Evolutionary conservation across 2,888 invertebrate species (phyloP).

Genomic region (Napeogenes sylphis): DNA sequence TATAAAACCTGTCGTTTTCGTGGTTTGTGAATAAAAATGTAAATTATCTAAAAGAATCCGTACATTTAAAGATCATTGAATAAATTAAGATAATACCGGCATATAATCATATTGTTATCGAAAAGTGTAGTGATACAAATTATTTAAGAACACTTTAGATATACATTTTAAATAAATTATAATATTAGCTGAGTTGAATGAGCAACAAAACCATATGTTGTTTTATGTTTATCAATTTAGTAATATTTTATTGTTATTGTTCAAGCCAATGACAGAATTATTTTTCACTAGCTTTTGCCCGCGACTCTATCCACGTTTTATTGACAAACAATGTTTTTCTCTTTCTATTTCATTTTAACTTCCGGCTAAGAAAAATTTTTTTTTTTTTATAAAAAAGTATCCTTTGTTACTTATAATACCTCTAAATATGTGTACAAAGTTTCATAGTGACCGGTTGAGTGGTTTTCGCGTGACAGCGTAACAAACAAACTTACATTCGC

Average conservation of each 20-base stretch:
- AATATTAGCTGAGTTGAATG: constrained; percentile 3
- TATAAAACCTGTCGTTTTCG: neutral
- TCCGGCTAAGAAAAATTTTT: no score
- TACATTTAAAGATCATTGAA: constrained; percentile 2
- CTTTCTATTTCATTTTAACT: no score
- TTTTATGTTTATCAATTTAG: neutral
- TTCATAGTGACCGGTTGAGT: no score
- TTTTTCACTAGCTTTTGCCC: no score
- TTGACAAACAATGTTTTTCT: no score
- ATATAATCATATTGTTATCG: constrained; percentile 2
- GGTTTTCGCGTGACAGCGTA: no score
- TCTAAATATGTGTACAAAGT: no score
- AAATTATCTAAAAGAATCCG: neutral
- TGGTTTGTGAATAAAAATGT: neutral
- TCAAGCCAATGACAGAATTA: neutral
- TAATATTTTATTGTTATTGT: neutral
- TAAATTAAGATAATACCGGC: constrained; percentile 1
- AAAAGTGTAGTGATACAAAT: constrained; percentile 1
- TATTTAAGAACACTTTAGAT: constrained; percentile 5
- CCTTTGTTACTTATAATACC: no score
- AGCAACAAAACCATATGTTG: neutral
- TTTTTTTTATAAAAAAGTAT: no score
- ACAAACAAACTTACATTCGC: no score
- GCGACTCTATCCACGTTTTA: no score
- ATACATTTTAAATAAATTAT: constrained; percentile 4